These are phyloP conservation scores for Arctopsyche grandis DNA, from an alignment of 1,140 invertebrate genomes.

Conservation along the genomic window DNA sequence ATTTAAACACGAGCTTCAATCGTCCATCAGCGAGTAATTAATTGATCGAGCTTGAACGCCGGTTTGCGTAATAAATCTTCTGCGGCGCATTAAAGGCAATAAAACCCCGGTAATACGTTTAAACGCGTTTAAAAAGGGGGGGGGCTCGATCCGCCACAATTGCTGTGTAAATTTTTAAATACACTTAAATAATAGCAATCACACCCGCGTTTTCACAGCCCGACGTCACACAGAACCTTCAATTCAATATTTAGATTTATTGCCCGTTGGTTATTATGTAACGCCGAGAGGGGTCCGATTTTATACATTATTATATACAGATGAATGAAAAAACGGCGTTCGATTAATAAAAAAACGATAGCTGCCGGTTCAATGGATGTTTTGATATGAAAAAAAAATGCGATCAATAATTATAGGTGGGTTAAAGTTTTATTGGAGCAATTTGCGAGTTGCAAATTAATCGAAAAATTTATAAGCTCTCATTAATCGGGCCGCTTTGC, in stretches of 20 bases:
- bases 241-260: conserved; percentile 31
- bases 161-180: conserved; percentile 9
- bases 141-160: not conserved
- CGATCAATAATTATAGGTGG: conserved; percentile 12
- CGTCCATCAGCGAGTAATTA: conserved; percentile 2
- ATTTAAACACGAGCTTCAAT: not conserved
- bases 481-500: conserved; percentile 7
- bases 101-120: not conserved
- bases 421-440: conserved; percentile 13
- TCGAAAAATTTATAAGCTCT: conserved; percentile 20
- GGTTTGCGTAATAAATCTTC: conserved; percentile 5
- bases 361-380: not conserved
- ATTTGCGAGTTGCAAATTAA: conserved; percentile 28
- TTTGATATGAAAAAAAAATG: not conserved
- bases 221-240: conserved; percentile 3
- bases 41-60: conserved; percentile 6
- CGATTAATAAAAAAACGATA: not conserved
- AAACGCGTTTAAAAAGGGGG: not conserved
- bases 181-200: not conserved
- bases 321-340: not conserved
- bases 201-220: not conserved
- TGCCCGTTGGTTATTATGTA: not conserved
- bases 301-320: not conserved
- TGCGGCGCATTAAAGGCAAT: conserved; percentile 3
- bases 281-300: not conserved